Evolutionary conservation across 2,113 vertebrate species (phyloP).

Genomic region (Zosterops borbonicus): DNA sequence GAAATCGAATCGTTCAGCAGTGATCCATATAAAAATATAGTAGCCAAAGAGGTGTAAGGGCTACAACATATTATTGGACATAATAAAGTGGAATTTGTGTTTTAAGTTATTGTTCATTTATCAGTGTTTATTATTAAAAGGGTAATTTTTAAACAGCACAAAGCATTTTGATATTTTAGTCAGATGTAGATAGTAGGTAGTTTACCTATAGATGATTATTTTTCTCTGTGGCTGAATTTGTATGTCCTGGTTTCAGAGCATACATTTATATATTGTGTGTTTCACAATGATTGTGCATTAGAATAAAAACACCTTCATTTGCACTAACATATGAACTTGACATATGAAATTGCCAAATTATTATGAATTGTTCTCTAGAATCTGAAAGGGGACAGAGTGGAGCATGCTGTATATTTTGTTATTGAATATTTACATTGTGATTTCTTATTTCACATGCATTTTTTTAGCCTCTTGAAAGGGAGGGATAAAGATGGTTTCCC

Average conservation of each 20-base stretch:
- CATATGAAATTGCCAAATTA: neutral
- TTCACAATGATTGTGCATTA: neutral
- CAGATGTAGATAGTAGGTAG: neutral
- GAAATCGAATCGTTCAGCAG: neutral
- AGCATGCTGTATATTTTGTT: neutral
- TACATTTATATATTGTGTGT: neutral
- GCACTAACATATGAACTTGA: neutral
- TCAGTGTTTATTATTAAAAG: neutral
- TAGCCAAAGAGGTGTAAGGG: neutral
- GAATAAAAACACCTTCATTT: neutral
- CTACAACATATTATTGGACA: neutral
- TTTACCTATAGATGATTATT: neutral
- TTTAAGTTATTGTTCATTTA: neutral
- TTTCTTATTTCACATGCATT: neutral
- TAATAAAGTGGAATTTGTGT: neutral
- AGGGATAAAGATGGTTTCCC: constrained; percentile 90
- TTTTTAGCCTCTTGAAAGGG: constrained; percentile 89
- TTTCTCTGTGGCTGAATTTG: neutral
- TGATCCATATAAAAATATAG: neutral
- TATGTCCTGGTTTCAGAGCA: neutral
- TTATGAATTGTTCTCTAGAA: neutral
- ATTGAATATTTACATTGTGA: neutral
- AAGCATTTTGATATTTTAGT: neutral
- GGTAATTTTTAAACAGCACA: neutral
- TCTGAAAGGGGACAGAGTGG: neutral